Evolutionary conservation across 2,888 invertebrate genomes (phyloP), one percentile per base, ranked within the genome.

Genomic region (Bimastos eiseni): DNA sequence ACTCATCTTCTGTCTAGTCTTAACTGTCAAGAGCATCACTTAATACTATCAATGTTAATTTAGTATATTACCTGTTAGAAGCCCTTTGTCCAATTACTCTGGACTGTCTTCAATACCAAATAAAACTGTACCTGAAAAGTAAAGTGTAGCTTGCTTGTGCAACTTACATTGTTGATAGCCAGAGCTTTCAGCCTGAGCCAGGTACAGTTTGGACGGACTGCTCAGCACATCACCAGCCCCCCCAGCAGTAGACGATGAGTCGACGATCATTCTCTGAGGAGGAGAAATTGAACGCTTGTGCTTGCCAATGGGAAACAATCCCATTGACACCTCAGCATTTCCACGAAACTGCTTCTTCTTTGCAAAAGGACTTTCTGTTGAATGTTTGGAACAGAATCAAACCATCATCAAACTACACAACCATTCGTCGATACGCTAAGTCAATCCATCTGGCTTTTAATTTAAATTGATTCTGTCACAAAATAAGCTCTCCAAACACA

Each of bases 311-410:
- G 55, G 4, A 55, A 55, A 55, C 55, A 55, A 55, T 13, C 55
- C 55, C 55, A 55, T 30, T 30, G 55, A 13, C 30, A 55, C 55
- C 4, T 55, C 24, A 30, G 55, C 55, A 55, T 24, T 55, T 30
- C 5, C 55, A 70, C 0, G 30, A 30, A 70, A 70, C 30, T 30
- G 70, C 70, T 70, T 70, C 70, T 70, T 70, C 70, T n/a, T 30
- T 30, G 70, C 70, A 70, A 70, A 70, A n/a, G 70, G 70, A 70
- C 70, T 70, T 70, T 70, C 70, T 70, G 70, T n/a, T 70, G n/a
- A 55, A 55, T 55, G 55, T 55, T 55, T n/a, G n/a, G 30, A 30
- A 70, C 70, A 70, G n/a, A 30, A 70, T n/a, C 30, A 70, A n/a
- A 8, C n/a, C 30, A n/a, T 55, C 24, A 24, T n/a, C 30, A 70